A percentile compares a stretch with the other conserved stretches of the same genome.
These are phyloP conservation scores for Nemotelus nigrinus DNA, from an alignment of 2,888 invertebrate species.

Conservation along the genomic window DNA sequence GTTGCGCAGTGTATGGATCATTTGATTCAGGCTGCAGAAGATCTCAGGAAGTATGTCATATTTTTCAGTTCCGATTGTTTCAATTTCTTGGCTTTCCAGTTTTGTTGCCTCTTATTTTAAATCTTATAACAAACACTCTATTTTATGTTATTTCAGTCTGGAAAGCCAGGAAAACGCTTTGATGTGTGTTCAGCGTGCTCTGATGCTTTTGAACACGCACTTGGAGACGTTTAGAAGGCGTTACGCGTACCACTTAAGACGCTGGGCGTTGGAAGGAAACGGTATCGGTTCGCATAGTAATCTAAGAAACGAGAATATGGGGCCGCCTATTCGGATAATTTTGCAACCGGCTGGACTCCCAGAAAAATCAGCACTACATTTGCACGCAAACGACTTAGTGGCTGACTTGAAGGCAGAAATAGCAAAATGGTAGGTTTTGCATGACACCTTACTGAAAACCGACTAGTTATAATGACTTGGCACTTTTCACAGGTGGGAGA, in stretches of 20 bases:
- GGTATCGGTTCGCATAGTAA: slow-evolving; percentile 80
- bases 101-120: background rate
- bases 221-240: slow-evolving; percentile 89
- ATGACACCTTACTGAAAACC: background rate
- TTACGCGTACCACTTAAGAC: slow-evolving; percentile 87
- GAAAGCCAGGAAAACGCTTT: slow-evolving; percentile 78
- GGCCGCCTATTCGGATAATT: slow-evolving; percentile 78
- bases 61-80: slow-evolving; percentile 34
- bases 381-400: slow-evolving; percentile 87
- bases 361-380: slow-evolving; percentile 82
- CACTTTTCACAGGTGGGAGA: slow-evolving; percentile 72
- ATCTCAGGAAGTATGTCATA: slow-evolving; percentile 66
- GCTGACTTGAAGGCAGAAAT: slow-evolving; percentile 94
- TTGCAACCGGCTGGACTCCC: slow-evolving; percentile 90
- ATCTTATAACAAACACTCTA: background rate
- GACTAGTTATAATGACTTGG: background rate
- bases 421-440: slow-evolving; percentile 76
- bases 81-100: slow-evolving; percentile 1
- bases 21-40: slow-evolving; percentile 82
- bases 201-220: slow-evolving; percentile 89
- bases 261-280: slow-evolving; percentile 87
- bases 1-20: slow-evolving; percentile 94
- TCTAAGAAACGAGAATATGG: slow-evolving; percentile 66
- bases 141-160: slow-evolving; percentile 54
- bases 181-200: slow-evolving; percentile 88